Conservation (phyloP, 2,113 vertebrate genomes). For the Galemys pyrenaicus region DNA sequence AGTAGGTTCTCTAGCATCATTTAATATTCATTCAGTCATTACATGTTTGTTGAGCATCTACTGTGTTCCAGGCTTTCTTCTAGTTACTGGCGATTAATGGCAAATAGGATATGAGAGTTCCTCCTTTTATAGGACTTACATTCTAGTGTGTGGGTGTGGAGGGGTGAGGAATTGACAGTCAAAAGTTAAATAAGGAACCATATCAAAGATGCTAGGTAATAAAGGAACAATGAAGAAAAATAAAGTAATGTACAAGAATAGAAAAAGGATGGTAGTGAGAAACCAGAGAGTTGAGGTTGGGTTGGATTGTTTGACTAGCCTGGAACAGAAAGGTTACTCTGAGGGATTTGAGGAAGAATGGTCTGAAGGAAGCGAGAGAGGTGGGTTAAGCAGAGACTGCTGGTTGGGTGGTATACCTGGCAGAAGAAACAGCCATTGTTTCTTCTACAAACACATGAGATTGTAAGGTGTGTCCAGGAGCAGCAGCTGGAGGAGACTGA, state of each 20-base stretch:
- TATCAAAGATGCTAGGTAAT: neutral
- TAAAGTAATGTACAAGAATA: neutral
- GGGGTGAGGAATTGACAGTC: rapidly evolving
- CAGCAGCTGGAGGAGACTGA: rapidly evolving
- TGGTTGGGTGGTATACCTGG: rapidly evolving
- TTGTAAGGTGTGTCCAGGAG: rapidly evolving
- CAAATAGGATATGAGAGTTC: neutral
- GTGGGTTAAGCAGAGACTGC: too few relatives aligned
- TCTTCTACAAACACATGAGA: rapidly evolving
- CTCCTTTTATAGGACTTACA: neutral
- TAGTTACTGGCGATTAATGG: neutral
- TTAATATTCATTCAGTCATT: too few relatives aligned
- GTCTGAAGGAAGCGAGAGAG: neutral
- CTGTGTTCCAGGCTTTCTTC: neutral
- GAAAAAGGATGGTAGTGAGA: neutral
- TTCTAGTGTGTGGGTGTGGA: neutral
- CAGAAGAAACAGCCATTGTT: neutral
- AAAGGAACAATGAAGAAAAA: neutral
- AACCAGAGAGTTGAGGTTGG: neutral
- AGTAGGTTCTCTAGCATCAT: neutral
- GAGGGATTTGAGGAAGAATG: neutral
- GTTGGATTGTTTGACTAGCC: too few relatives aligned
- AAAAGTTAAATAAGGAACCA: neutral
- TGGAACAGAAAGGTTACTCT: neutral
- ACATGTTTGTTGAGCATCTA: neutral